These are phyloP conservation scores for Anser cygnoides DNA, from an alignment of 2,113 vertebrate species.

Conservation along the genomic window DNA sequence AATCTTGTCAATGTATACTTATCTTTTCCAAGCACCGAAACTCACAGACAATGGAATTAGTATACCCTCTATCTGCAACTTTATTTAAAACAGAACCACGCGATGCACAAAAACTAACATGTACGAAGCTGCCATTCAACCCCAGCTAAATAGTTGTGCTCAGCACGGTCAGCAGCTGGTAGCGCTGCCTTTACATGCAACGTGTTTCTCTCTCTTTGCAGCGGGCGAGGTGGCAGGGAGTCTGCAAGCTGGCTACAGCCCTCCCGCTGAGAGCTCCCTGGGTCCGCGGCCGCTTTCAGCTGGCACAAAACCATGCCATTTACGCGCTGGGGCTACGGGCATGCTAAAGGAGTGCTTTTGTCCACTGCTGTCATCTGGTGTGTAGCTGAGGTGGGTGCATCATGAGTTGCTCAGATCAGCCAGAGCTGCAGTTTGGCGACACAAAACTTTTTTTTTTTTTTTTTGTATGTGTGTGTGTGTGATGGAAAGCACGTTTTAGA, in stretches of 20 bases:
- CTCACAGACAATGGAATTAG: fast-evolving
- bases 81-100: not conserved
- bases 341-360: fast-evolving
- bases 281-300: fast-evolving
- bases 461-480: not conserved
- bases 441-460: not conserved
- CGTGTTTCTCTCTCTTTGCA: not conserved
- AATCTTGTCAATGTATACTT: not conserved
- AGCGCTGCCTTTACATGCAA: not conserved
- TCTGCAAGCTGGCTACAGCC: not conserved
- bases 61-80: not conserved
- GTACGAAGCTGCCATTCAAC: fast-evolving
- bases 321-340: fast-evolving
- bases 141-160: not conserved
- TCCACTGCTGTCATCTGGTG: not conserved
- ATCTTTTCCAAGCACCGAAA: not conserved
- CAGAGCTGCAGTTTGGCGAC: not conserved
- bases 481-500: not conserved
- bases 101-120: not conserved
- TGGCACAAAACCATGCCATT: fast-evolving
- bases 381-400: fast-evolving
- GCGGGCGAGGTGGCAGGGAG: fast-evolving
- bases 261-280: fast-evolving
- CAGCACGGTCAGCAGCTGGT: fast-evolving
- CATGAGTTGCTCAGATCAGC: fast-evolving